These are phyloP conservation scores for Esox niger DNA, from an alignment of 2,113 vertebrate genomes.

Conservation along the genomic window DNA sequence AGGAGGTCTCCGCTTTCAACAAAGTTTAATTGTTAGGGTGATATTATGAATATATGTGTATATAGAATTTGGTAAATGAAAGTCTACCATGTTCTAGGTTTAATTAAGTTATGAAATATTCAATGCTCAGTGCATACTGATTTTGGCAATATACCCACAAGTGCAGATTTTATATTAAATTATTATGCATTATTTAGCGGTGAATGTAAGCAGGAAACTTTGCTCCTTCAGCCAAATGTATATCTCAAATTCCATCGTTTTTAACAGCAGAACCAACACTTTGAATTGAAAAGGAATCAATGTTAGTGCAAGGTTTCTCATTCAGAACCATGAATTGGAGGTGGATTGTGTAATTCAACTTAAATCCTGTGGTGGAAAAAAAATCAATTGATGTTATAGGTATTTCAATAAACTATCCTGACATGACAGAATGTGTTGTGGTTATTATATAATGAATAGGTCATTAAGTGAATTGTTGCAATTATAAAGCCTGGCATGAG, in stretches of 20 bases:
- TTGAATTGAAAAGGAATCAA: neutral
- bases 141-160: no score
- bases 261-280: neutral
- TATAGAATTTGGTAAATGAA: neutral
- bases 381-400: constrained; percentile 45
- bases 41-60: neutral
- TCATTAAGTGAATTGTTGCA: no score
- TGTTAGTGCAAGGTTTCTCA: constrained; percentile 11
- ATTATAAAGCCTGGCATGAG: no score
- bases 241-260: no score
- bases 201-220: constrained; percentile 1
- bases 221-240: no score
- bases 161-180: no score
- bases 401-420: constrained; percentile 54
- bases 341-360: constrained; percentile 31
- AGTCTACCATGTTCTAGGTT: neutral
- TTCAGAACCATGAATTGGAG: constrained; percentile 34
- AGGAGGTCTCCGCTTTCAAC: neutral
- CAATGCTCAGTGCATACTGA: no score
- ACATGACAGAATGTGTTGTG: neutral
- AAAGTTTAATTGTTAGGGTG: neutral
- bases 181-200: neutral
- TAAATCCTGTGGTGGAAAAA: constrained; percentile 40
- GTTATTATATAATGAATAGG: neutral
- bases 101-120: no score